A percentile compares a stretch with the other conserved stretches of the same genome.
phyloP scores from a whole-genome alignment of 1,140 invertebrate species.

The Hycleus cichorii region DNA sequence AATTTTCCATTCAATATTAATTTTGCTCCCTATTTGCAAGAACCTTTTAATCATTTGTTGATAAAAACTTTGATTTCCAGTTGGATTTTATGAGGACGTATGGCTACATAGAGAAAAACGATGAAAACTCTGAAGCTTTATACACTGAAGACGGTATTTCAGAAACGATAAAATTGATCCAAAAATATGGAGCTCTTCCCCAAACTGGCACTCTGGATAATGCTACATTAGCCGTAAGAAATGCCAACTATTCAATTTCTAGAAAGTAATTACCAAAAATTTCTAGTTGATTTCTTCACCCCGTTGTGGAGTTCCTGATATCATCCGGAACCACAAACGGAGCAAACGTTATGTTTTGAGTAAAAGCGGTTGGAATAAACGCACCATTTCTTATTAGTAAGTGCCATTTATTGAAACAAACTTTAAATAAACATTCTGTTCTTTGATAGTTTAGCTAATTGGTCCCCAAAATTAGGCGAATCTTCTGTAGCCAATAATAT shows the following conservation, averaged over 20 bases:
- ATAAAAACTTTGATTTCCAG: constrained; percentile 37
- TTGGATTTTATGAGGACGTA: constrained; percentile 54
- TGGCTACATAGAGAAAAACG: constrained; percentile 49
- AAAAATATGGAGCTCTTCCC: constrained; percentile 57
- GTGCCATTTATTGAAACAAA: constrained; percentile 18
- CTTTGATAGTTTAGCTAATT: constrained; percentile 54
- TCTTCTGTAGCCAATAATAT: constrained; percentile 47
- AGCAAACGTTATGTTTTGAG: constrained; percentile 51
- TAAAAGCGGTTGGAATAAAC: constrained; percentile 52
- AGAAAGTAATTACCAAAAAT: not conserved
- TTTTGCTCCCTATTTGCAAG: too few relatives aligned
- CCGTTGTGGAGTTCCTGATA: constrained; percentile 60
- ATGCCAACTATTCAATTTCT: not conserved
- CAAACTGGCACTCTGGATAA: constrained; percentile 56
- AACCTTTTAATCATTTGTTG: too few relatives aligned
- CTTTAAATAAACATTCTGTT: not conserved
- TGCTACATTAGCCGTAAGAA: constrained; percentile 49
- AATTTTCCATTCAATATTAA: too few relatives aligned
- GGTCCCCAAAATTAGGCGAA: constrained; percentile 51
- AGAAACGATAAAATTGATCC: constrained; percentile 54
- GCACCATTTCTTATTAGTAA: constrained; percentile 54
- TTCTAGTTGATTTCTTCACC: constrained; percentile 52
- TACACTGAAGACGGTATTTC: constrained; percentile 51
- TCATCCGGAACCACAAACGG: constrained; percentile 37
- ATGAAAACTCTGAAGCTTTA: constrained; percentile 45